Conservation (phyloP, 2,888 invertebrate genomes). For the Pseudolycoriella hygida region DNA sequence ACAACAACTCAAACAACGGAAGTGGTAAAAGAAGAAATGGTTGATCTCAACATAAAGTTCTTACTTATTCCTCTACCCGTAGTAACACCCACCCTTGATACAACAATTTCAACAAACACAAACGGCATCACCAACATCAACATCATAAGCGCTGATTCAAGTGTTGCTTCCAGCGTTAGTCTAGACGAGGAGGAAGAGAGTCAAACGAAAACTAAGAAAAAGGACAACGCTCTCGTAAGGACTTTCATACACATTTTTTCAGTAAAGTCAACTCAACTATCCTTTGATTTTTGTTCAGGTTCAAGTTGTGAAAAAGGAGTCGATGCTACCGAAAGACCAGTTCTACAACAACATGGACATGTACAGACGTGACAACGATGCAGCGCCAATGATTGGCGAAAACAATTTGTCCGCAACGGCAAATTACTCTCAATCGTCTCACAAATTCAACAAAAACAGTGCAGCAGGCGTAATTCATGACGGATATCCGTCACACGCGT, state of each 20-base stretch:
- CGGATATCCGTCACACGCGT: slow-evolving; percentile 20
- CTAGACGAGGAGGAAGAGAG: slow-evolving; percentile 27
- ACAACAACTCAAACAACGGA: slow-evolving; percentile 39
- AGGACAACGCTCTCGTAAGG: slow-evolving; percentile 24
- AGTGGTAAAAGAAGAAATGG: slow-evolving; percentile 18
- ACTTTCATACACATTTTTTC: neutral
- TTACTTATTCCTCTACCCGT: too few relatives aligned
- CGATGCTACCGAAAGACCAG: slow-evolving; percentile 26
- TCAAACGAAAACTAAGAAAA: slow-evolving; percentile 28
- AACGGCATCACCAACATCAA: slow-evolving; percentile 55
- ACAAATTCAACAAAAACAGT: slow-evolving; percentile 1
- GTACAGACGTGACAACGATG: slow-evolving; percentile 12
- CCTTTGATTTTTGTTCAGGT: slow-evolving; percentile 5
- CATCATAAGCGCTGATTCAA: slow-evolving; percentile 34
- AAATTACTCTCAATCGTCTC: neutral
- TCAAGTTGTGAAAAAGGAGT: slow-evolving; percentile 27
- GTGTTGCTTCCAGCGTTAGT: slow-evolving; percentile 30
- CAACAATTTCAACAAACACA: slow-evolving; percentile 31
- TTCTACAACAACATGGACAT: slow-evolving; percentile 23
- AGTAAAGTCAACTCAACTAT: neutral
- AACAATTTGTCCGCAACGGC: slow-evolving; percentile 7
- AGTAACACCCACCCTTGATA: slow-evolving; percentile 29
- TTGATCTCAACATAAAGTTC: too few relatives aligned
- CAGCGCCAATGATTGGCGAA: slow-evolving; percentile 12
- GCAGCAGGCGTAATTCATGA: slow-evolving; percentile 12